A percentile compares a stretch with the other conserved stretches of the same genome.
Conservation (phyloP, 2,888 invertebrate genomes). For the Stratiomys singularior region DNA sequence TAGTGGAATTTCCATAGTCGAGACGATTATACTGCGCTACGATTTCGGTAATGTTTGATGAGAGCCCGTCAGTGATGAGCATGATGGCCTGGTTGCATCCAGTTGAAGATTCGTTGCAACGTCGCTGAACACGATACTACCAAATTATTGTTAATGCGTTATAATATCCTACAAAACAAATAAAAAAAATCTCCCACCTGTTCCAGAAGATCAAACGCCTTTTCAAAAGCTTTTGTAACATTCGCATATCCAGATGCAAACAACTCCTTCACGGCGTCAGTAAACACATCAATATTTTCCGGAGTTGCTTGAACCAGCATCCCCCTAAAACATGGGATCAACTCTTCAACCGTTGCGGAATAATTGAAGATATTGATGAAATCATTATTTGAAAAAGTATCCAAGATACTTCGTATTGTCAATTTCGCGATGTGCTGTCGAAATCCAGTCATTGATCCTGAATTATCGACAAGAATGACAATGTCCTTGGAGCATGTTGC, state of each 20-base stretch:
- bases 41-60: slow-evolving; percentile 86
- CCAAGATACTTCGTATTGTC: slow-evolving; percentile 88
- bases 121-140: slow-evolving; percentile 68
- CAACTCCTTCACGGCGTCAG: slow-evolving; percentile 73
- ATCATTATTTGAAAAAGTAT: slow-evolving; percentile 97
- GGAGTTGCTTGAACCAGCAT: slow-evolving; percentile 88
- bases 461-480: slow-evolving; percentile 92
- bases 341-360: slow-evolving; percentile 76
- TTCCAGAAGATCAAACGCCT: slow-evolving; percentile 84
- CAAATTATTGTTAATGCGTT: too few species aligned
- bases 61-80: slow-evolving; percentile 95
- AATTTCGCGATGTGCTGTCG: slow-evolving; percentile 80
- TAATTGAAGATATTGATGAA: slow-evolving; percentile 92
- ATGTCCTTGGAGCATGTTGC: slow-evolving; percentile 98
- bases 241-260: slow-evolving; percentile 80
- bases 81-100: slow-evolving; percentile 96
- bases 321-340: slow-evolving; percentile 86
- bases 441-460: slow-evolving; percentile 96
- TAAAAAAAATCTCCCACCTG: slow-evolving; percentile 67
- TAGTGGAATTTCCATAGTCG: slow-evolving; percentile 71
- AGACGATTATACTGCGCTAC: slow-evolving; percentile 83
- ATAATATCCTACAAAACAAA: not conserved
- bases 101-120: slow-evolving; percentile 68
- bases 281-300: slow-evolving; percentile 83
- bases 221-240: slow-evolving; percentile 81